A percentile compares a stretch with the other conserved stretches of the same genome.
phyloP scores from a whole-genome alignment of 1,140 invertebrate genomes.

The Ctenoplectra terminalis region DNA sequence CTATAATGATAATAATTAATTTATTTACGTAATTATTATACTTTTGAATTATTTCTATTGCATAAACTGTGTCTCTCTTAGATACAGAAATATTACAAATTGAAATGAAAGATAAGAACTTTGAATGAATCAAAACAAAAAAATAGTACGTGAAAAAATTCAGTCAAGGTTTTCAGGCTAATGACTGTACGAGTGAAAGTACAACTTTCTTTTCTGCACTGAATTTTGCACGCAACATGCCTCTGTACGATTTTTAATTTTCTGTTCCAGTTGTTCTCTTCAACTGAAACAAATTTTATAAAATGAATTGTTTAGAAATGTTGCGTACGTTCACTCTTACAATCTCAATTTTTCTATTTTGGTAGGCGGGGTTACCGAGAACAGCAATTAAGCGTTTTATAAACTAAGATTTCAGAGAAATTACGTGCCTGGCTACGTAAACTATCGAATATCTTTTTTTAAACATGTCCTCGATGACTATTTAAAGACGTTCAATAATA shows the following conservation, averaged over 20 bases:
- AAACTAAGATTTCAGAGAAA: too few relatives aligned
- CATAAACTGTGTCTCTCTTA: too few relatives aligned
- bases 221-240: background rate
- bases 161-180: constrained; percentile 43
- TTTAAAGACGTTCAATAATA: too few relatives aligned
- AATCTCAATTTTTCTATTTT: background rate
- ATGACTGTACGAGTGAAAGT: constrained; percentile 44
- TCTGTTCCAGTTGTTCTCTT: background rate
- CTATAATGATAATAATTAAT: too few relatives aligned
- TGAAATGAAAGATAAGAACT: background rate
- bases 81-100: background rate
- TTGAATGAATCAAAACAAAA: background rate
- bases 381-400: background rate
- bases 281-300: too few relatives aligned
- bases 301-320: background rate
- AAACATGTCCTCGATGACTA: background rate
- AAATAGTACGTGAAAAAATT: constrained; percentile 16
- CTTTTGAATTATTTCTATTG: too few relatives aligned
- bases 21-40: too few relatives aligned
- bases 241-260: background rate
- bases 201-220: constrained; percentile 37
- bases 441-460: too few relatives aligned
- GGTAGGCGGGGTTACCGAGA: background rate
- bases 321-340: background rate
- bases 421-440: too few relatives aligned